A percentile compares a stretch with the other conserved stretches of the same genome.
phyloP scores from a whole-genome alignment of 37 sponge, comb jelly and placozoan species.

The Ephydatia muelleri region DNA sequence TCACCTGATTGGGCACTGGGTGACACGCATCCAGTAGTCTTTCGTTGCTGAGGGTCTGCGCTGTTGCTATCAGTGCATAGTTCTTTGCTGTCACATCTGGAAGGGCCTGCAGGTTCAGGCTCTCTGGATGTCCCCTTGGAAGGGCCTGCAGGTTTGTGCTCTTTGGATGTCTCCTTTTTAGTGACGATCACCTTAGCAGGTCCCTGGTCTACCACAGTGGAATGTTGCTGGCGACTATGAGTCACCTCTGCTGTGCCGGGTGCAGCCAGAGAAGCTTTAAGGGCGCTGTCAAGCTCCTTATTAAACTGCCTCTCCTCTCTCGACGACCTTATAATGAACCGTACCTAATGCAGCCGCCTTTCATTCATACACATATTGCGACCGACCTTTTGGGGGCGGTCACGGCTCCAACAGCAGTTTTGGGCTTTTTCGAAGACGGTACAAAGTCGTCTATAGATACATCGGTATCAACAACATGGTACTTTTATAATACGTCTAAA shows the following conservation, averaged over 20 bases:
- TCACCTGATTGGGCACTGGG: background rate
- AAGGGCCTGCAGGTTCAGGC: background rate
- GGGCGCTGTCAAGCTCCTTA: conserved; percentile 4
- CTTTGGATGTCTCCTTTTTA: background rate
- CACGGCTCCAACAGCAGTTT: background rate
- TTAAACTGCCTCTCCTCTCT: conserved; percentile 45
- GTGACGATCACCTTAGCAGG: background rate
- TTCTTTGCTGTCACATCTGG: background rate
- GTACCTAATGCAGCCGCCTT: background rate
- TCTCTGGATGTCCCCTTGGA: background rate
- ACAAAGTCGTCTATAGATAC: background rate
- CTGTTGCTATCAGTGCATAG: background rate
- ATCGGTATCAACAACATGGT: background rate
- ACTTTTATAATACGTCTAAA: too few relatives aligned
- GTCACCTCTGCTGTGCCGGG: background rate
- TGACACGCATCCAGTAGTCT: background rate
- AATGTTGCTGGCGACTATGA: background rate
- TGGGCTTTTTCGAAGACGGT: background rate
- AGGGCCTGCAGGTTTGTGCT: background rate
- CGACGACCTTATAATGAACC: conserved; percentile 10
- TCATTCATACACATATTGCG: background rate
- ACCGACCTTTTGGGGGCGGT: background rate
- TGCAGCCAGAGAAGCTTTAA: conserved; percentile 3
- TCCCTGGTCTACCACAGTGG: background rate
- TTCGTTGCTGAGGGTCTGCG: background rate